Evolutionary conservation across 2,113 vertebrate species (phyloP), one percentile per base, ranked within the genome.

Genomic region (Corapipo altera): DNA sequence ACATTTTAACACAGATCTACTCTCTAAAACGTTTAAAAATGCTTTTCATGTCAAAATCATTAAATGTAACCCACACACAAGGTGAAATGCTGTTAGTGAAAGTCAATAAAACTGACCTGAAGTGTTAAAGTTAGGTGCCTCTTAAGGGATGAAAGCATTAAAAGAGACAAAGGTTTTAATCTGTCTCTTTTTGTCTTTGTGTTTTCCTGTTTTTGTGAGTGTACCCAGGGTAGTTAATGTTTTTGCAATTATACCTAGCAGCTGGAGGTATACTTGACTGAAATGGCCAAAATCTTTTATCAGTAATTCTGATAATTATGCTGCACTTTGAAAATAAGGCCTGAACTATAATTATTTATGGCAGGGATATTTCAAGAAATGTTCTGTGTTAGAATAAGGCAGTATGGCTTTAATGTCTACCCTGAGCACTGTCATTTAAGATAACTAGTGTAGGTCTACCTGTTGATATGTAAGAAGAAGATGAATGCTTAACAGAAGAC

Each of bases 261-360:
- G 88, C 57, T 93, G 94, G 88, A 97, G 79, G 72, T 89, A 66
- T 46, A 88, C 96, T 97, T 97, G 94, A 96, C 81, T 97, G 91
- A 78, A 97, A 80, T 85, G 71, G 86, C 96, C 91, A 54, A 91
- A 83, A 96, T 96, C 67, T 97, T 97, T 57, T 65, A 48, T 74
- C 96, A 94, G 66, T 87, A 95, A 92, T 98, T 96, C 64, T 94
- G 71, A 85, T 96, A 95, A 95, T 97, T 95, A 96, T 94, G 81
- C 81, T 94, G 74, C 18, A 88, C 83, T 91, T 96, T 91, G 84
- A 71, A 96, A 97, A 23, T 91, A 92, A 97, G 33, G 15, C 4
- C 48, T 87, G 89, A 96, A 95, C 82, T 95, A 69, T 91, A 96
- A 96, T 97, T 97, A 96, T 96, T 97, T 97, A 93, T 85, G 81